These are phyloP conservation scores for Paratilapia polleni DNA, from an alignment of 2,113 vertebrate species.

Conservation along the genomic window DNA sequence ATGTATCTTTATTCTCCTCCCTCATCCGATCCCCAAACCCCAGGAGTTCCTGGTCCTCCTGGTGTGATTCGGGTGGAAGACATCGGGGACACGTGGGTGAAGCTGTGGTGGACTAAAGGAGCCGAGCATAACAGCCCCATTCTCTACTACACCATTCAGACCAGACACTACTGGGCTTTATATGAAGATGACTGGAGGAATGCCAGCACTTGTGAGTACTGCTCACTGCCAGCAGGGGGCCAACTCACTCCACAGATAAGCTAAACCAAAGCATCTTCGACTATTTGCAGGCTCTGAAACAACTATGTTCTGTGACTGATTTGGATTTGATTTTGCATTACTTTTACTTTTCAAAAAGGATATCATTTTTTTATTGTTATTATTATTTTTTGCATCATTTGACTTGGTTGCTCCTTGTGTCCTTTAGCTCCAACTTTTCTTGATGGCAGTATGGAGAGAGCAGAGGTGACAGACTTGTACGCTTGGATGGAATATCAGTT, in stretches of 20 bases:
- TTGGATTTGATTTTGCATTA: rapidly evolving
- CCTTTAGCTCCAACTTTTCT: constrained; percentile 86
- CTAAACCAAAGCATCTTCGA: background rate
- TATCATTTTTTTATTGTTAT: background rate
- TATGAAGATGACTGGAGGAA: constrained; percentile 92
- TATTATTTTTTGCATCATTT: background rate
- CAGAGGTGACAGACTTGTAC: constrained; percentile 89
- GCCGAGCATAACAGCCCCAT: constrained; percentile 94
- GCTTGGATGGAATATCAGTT: constrained; percentile 98
- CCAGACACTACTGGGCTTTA: constrained; percentile 83
- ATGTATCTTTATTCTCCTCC: background rate
- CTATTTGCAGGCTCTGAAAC: background rate
- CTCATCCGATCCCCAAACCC: background rate
- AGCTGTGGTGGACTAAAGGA: constrained; percentile 90
- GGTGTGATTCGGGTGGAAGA: constrained; percentile 91
- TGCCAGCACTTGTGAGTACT: constrained; percentile 87
- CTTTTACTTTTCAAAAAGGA: background rate
- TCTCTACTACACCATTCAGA: constrained; percentile 90
- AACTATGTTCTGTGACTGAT: rapidly evolving
- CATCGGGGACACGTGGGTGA: constrained; percentile 88
- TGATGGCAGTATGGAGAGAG: constrained; percentile 87
- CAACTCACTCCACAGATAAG: background rate
- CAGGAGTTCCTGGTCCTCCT: constrained; percentile 94
- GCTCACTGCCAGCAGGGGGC: constrained; percentile 28
- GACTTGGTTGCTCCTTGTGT: background rate